Base-by-base conservation (phyloP, 1,140 invertebrate species). In the Drosophila paulistorum region DNA sequence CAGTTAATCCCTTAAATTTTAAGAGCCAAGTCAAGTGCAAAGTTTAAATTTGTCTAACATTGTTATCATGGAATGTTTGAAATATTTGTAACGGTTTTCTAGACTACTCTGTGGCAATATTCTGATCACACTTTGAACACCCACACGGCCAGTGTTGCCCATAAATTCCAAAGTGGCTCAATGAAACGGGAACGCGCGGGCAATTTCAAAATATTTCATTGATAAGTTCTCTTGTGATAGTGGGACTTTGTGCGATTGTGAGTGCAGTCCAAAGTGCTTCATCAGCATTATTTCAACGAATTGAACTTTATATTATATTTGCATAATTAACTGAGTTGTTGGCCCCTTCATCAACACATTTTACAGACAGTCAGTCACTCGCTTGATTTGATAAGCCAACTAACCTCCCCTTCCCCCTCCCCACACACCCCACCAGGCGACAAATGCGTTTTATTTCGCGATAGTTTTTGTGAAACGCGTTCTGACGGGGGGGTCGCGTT, bases 131-230 rank as follows among this genome's bases (percentile, higher is more conserved):
- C 72, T 74, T 9, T 3, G 0, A 7, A 30, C 54, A 35, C 30
- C 30, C 30, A 7, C 6, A 13, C 5, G 13, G 37, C 10, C 11
- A 70, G 55, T 77, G 73, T 54, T 77, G 55, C 73, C 74, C 73
- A 75, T 75, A 39, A 39, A 13, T 39, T 39, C 7, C 17, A 35
- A 33, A 6, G n/a, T 13, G 9, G 0, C n/a, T 9, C 10, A 39
- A 39, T 39, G 37, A 39, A 26, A 20, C 9, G 26, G 30, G 13
- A 65, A 42, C 13, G 64, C 65, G 73, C 71, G 64, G 41, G 10
- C 10, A 39, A 42, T 45, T 74, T 75, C 48, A 74, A 75, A 75
- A 51, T 51, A 20, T 39, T 57, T 7, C 1, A 39, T 23, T 51
- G 17, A 65, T 13, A 30, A 23, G 7, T 39, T 39, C 3, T 48